Conservation (phyloP, 2,888 invertebrate species). For the Thalpophila matura region DNA sequence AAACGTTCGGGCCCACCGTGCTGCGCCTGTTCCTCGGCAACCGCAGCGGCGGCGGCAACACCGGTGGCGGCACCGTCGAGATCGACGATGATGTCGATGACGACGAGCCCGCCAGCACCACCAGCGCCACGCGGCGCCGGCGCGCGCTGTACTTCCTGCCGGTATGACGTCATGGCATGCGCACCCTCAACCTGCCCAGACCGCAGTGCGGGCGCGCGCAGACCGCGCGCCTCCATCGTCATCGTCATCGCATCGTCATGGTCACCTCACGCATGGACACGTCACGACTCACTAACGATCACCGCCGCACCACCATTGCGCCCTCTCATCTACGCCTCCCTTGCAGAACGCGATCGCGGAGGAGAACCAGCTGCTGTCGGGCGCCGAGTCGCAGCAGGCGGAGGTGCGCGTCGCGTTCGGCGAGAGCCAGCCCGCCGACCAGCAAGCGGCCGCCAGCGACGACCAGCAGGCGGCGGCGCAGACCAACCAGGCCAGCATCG, state of each 20-base stretch:
- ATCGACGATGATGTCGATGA: constrained; percentile 91
- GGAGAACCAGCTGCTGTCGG: constrained; percentile 87
- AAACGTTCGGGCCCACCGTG: constrained; percentile 94
- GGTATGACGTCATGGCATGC: constrained; percentile 82
- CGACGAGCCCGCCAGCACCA: constrained; percentile 79
- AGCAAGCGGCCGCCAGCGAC: constrained; percentile 70
- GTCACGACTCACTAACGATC: constrained; percentile 62
- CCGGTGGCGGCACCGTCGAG: constrained; percentile 85
- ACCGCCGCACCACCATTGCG: constrained; percentile 27
- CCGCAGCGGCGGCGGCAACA: constrained; percentile 80
- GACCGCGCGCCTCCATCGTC: constrained; percentile 76
- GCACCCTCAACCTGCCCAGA: constrained; percentile 88
- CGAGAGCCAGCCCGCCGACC: constrained; percentile 71
- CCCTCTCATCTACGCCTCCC: constrained; percentile 12
- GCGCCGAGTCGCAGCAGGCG: constrained; percentile 91
- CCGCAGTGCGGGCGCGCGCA: constrained; percentile 82
- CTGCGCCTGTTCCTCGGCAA: constrained; percentile 91
- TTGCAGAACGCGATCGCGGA: constrained; percentile 84
- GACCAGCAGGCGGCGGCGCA: constrained; percentile 91
- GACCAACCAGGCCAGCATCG: constrained; percentile 92
- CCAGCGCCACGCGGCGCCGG: constrained; percentile 70
- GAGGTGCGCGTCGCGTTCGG: constrained; percentile 92
- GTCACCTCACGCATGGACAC: constrained; percentile 64
- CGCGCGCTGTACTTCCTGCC: constrained; percentile 82
- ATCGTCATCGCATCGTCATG: constrained; percentile 71